These are phyloP conservation scores for Phycodurus eques DNA, from an alignment of 2,113 vertebrate genomes.

Conservation along the genomic window DNA sequence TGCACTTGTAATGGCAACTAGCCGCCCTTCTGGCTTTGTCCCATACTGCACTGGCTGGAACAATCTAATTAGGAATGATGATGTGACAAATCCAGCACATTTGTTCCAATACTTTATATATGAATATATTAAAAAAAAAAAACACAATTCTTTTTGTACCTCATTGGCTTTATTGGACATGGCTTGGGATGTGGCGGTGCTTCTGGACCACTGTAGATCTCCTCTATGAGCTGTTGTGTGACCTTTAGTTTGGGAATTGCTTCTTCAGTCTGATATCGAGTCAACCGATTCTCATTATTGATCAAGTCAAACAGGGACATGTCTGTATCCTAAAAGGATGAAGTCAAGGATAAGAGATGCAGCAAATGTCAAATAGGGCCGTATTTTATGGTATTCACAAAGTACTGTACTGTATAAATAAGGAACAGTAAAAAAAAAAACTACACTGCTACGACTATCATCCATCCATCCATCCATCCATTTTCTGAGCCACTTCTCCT, in stretches of 20 bases:
- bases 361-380: background rate
- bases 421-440: background rate
- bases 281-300: constrained; percentile 82
- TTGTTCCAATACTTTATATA: background rate
- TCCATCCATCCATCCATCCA: too few relatives aligned
- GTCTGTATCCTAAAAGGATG: constrained; percentile 72
- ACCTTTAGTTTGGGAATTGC: constrained; percentile 84
- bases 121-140: too few relatives aligned
- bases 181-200: constrained; percentile 75
- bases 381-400: background rate
- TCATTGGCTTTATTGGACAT: constrained; percentile 88
- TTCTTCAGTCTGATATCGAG: constrained; percentile 82
- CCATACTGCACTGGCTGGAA: constrained; percentile 90
- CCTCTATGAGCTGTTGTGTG: constrained; percentile 85
- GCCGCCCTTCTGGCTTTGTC: constrained; percentile 87
- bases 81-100: background rate
- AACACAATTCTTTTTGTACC: constrained; percentile 60
- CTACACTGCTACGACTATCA: too few relatives aligned
- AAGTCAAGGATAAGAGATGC: constrained; percentile 7
- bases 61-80: constrained; percentile 67
- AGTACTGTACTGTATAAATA: background rate
- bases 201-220: constrained; percentile 81
- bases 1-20: constrained; percentile 72
- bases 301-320: constrained; percentile 85
- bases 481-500: too few relatives aligned